Evolutionary conservation across 2,797 vertebrate genomes (phyloP).

Genomic region (Caiman crocodilus): DNA sequence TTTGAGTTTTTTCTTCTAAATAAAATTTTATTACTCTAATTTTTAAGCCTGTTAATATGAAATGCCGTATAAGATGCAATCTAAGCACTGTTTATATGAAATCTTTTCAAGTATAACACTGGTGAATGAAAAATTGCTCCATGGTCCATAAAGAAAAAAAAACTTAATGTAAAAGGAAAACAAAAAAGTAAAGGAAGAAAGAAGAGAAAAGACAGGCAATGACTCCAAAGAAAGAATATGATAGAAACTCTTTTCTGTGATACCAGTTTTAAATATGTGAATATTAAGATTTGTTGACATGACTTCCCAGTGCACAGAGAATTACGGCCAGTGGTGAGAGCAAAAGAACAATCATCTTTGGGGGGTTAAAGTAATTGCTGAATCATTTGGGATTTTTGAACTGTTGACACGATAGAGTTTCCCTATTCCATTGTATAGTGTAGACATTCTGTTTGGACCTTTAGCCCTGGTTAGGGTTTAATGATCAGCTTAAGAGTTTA

Average conservation of each 20-base stretch:
- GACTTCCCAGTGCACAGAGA: background rate
- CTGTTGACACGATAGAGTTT: background rate
- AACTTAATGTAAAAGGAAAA: background rate
- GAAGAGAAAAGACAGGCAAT: background rate
- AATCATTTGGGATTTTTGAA: background rate
- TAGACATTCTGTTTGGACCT: too few relatives aligned
- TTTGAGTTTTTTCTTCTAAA: background rate
- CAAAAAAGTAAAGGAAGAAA: background rate
- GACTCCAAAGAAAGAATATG: background rate
- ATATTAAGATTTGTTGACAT: background rate
- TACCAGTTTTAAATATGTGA: background rate
- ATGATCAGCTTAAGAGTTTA: background rate
- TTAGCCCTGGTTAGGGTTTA: background rate
- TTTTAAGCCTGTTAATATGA: background rate
- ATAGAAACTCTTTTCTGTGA: background rate
- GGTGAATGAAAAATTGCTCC: background rate
- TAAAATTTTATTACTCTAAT: background rate
- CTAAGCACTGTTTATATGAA: background rate
- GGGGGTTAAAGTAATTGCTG: background rate
- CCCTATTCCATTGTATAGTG: accelerated
- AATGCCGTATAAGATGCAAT: background rate
- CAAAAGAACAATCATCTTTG: background rate
- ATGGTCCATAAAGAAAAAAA: background rate
- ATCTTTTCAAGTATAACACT: background rate
- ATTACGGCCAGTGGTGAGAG: background rate